phyloP scores from a whole-genome alignment of 2,113 vertebrate genomes.

The Balaeniceps rex region DNA sequence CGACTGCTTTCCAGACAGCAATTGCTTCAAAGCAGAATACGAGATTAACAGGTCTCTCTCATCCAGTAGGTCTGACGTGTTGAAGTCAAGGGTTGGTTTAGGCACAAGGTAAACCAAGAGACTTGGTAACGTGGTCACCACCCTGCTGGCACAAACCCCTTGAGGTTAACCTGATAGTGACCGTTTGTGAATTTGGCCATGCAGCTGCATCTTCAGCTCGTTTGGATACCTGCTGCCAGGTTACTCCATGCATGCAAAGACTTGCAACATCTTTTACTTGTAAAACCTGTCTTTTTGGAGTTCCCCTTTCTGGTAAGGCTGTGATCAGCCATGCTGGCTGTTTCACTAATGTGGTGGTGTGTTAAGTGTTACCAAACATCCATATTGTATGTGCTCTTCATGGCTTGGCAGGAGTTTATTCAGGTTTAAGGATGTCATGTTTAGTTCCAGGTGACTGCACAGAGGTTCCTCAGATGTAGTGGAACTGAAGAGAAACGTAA shows the following conservation, averaged over 20 bases:
- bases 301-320: background rate
- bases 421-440: background rate
- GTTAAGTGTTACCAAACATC: background rate
- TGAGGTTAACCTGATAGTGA: background rate
- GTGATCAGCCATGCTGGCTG: background rate
- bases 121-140: background rate
- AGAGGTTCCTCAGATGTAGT: background rate
- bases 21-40: background rate
- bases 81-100: background rate
- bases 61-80: background rate
- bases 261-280: background rate
- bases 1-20: background rate
- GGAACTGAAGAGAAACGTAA: background rate
- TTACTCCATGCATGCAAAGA: background rate
- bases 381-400: accelerated
- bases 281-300: background rate
- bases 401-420: background rate
- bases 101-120: background rate
- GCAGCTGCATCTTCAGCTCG: background rate
- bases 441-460: background rate
- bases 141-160: background rate
- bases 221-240: background rate
- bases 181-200: accelerated
- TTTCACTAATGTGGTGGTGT: background rate
- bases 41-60: background rate